Evolutionary conservation across 2,797 vertebrate species (phyloP).

Genomic region (Pangasius larnaudii): DNA sequence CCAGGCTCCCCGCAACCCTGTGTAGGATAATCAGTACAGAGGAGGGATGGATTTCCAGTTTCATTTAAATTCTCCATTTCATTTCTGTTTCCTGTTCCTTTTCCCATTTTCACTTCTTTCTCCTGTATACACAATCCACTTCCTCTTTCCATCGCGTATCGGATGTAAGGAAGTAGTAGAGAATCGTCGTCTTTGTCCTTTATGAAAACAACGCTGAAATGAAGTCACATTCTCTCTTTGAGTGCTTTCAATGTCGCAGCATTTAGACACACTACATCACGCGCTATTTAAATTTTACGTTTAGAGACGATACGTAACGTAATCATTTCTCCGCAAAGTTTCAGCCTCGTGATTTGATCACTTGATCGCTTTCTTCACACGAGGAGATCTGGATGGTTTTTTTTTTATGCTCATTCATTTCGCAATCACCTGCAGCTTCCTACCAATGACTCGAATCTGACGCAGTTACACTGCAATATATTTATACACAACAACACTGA

Average conservation of each 20-base stretch:
- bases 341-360: not conserved
- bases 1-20: no score
- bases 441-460: not conserved
- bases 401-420: not conserved
- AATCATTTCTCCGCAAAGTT: not conserved
- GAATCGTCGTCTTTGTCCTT: not conserved
- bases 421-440: not conserved
- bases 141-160: not conserved
- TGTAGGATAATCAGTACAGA: no score
- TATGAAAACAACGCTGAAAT: not conserved
- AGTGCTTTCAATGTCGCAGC: not conserved
- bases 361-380: not conserved
- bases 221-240: not conserved
- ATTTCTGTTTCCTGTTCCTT: no score
- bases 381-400: not conserved
- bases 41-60: not conserved
- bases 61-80: not conserved
- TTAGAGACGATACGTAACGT: no score
- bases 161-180: not conserved
- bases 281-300: not conserved
- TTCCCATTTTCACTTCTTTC: not conserved
- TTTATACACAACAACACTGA: not conserved
- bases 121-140: not conserved
- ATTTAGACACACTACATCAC: not conserved
- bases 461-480: not conserved